phyloP scores from a whole-genome alignment of 53 echinoderm and acorn worm species.

The Paelopatides confundens region DNA sequence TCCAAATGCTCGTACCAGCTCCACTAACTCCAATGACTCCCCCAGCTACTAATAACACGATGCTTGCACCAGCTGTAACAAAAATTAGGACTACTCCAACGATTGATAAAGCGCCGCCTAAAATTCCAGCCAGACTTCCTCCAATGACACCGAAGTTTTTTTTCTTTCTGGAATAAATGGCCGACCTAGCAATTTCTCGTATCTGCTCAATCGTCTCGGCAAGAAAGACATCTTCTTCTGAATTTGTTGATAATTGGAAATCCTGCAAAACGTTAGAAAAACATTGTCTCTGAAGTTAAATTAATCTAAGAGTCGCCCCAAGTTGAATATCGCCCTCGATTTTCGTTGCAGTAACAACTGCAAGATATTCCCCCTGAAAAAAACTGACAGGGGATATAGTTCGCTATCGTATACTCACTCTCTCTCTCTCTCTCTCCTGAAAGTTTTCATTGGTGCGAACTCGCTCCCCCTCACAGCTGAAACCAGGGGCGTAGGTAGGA shows the following conservation, averaged over 20 bases:
- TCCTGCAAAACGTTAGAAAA: neutral
- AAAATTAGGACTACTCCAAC: neutral
- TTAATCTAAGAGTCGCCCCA: too few relatives aligned
- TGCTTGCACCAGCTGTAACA: neutral
- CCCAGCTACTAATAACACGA: neutral
- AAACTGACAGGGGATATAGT: too few relatives aligned
- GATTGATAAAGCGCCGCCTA: neutral
- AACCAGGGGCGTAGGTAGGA: too few relatives aligned
- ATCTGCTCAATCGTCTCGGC: neutral
- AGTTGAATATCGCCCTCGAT: too few relatives aligned
- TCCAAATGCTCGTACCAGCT: neutral
- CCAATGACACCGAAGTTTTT: slow-evolving; percentile 24
- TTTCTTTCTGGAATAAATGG: slow-evolving; percentile 1
- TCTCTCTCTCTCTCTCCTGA: too few relatives aligned
- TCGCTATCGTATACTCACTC: too few relatives aligned
- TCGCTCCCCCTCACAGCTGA: too few relatives aligned
- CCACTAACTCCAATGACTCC: neutral
- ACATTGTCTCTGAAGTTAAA: too few relatives aligned
- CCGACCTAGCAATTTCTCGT: neutral
- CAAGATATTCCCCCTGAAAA: too few relatives aligned
- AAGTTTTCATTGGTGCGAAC: too few relatives aligned
- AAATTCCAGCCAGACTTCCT: neutral
- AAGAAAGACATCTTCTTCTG: neutral
- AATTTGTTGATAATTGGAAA: neutral
- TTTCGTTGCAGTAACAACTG: too few relatives aligned